Conservation (phyloP, 2,888 invertebrate genomes). For the Drosophila peninsularis region DNA sequence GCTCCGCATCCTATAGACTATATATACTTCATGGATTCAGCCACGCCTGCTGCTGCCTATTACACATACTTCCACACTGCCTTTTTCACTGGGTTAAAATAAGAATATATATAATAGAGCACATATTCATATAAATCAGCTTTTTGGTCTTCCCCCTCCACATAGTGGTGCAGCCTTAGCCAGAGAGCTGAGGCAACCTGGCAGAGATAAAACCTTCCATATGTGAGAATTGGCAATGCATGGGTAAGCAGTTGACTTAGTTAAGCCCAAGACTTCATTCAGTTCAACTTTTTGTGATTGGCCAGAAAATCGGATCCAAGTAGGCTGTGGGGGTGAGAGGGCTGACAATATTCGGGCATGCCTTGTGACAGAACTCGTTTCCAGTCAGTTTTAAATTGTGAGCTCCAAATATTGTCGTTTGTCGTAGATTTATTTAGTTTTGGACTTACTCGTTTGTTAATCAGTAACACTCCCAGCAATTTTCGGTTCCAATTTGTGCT, state of each 20-base stretch:
- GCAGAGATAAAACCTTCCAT: no score
- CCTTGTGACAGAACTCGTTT: background rate
- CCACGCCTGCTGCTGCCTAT: no score
- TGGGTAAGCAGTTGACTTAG: background rate
- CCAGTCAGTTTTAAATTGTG: background rate
- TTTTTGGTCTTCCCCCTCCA: background rate
- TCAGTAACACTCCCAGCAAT: background rate
- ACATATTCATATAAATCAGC: no score
- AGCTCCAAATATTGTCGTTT: background rate
- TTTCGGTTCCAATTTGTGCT: constrained; percentile 2
- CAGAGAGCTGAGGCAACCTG: background rate
- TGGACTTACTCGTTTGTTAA: constrained; percentile 5
- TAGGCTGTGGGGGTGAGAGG: background rate
- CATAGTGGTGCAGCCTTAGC: background rate
- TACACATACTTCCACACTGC: no score
- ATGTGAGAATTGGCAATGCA: background rate
- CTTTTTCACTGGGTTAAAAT: no score
- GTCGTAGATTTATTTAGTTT: constrained; percentile 1
- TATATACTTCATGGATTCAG: no score
- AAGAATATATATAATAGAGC: no score
- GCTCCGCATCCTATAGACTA: no score
- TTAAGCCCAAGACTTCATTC: background rate
- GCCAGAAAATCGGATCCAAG: background rate
- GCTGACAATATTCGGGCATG: no score
- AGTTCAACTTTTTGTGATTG: background rate